Evolutionary conservation across 2,888 invertebrate genomes (phyloP).

Genomic region (Pyrrhia umbra): DNA sequence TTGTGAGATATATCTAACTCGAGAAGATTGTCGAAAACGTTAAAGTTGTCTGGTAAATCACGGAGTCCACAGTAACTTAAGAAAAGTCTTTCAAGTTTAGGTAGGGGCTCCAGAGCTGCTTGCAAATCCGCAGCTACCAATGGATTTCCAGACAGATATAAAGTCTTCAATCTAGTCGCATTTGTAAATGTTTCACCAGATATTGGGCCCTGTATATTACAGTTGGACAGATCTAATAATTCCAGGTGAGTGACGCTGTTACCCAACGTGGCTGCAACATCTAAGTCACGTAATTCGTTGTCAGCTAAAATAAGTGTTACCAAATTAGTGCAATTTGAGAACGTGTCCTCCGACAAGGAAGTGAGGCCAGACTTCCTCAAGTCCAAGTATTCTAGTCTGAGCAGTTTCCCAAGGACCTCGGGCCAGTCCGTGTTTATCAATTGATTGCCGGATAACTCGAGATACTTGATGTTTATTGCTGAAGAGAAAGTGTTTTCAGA

Average conservation of each 20-base stretch:
- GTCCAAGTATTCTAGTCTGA: constrained; percentile 91
- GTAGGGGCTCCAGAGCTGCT: constrained; percentile 91
- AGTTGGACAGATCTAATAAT: constrained; percentile 92
- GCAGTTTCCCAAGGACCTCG: constrained; percentile 90
- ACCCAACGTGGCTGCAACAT: constrained; percentile 91
- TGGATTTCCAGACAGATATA: constrained; percentile 92
- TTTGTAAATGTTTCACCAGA: constrained; percentile 93
- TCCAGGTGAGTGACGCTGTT: constrained; percentile 92
- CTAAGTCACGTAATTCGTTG: constrained; percentile 91
- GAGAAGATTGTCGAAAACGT: constrained; percentile 91
- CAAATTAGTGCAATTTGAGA: constrained; percentile 91
- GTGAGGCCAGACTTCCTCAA: constrained; percentile 91
- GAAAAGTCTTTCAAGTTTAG: constrained; percentile 92
- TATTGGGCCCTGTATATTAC: constrained; percentile 92
- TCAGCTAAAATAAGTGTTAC: constrained; percentile 91
- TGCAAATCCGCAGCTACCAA: constrained; percentile 92
- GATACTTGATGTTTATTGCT: constrained; percentile 91
- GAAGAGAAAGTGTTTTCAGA: constrained; percentile 89
- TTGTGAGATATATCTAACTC: constrained; percentile 93
- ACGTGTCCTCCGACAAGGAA: constrained; percentile 91
- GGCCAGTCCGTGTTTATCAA: constrained; percentile 91
- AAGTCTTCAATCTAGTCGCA: constrained; percentile 91
- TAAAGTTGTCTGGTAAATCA: constrained; percentile 92
- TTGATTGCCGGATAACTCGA: constrained; percentile 91
- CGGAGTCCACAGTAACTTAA: constrained; percentile 92